Base-by-base conservation (phyloP, 2,113 vertebrate genomes). In the Bufo gargarizans region DNA sequence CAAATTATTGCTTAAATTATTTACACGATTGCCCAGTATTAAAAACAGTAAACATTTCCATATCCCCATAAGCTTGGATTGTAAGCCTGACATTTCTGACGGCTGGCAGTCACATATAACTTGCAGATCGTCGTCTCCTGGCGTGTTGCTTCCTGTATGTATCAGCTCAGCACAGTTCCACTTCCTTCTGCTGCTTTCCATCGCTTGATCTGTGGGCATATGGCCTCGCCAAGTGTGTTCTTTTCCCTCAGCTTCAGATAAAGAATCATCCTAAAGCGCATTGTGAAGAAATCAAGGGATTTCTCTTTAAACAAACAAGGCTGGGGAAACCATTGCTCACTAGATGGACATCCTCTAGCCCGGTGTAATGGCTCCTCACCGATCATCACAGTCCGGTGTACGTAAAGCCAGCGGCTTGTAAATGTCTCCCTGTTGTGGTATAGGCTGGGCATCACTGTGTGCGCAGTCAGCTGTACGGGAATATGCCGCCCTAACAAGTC, bases 151-250 rank as follows among this genome's bases (percentile, higher is more conserved):
- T 71, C 53, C 83, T 85, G 83, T 85, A 45, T 85, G 49, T 85
- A 74, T 74, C 50, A 72, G 63, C 72, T 76, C 67, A 43, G 82
- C n/a, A 72, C 67, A 72, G 49, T 45, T 56, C 65, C 82, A 67
- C 67, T 84, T 84, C 82, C 82, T 84, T 84, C 83, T 85, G 83
- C 83, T 74, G 69, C 67, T 45, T 85, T 17, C 22, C 71, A 33
- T 72, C 67, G 82, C 67, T 85, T 76, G 83, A 74, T 85, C 83
- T 74, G 69, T 85, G 67, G 74, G 47, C 55, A 47, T 85, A 58
- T 76, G 69, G 69, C 17, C 53, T 45, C 43, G 83, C 83, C 83
- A 85, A 85, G 83, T 58, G 67, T 74, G 53, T 85, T 84, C 65
- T 72, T 69, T 84, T 84, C 82, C 55, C 22, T 74, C 67, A 13